phyloP scores from a whole-genome alignment of 2,113 vertebrate species.

The Delphinapterus leucas region DNA sequence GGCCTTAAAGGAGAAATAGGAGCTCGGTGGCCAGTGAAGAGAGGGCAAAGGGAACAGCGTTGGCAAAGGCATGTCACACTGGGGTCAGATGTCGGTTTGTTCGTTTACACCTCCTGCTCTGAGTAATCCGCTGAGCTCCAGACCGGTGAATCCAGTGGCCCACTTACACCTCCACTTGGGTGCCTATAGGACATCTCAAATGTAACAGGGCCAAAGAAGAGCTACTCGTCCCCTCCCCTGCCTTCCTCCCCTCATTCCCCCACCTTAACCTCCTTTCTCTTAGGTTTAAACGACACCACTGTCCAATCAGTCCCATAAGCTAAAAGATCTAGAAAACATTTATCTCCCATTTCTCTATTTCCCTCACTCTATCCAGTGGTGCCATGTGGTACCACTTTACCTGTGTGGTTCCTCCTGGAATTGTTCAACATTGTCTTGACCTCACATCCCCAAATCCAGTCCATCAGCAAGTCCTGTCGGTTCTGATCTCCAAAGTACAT shows the following conservation, averaged over 20 bases:
- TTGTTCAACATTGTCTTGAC: not conserved
- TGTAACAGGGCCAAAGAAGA: not conserved
- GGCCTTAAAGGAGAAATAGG: not conserved
- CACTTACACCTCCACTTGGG: not conserved
- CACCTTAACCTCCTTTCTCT: not conserved
- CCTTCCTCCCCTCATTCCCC: too few relatives aligned
- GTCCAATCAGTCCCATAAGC: not conserved
- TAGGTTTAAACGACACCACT: not conserved
- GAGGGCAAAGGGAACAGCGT: not conserved
- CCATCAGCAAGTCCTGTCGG: not conserved
- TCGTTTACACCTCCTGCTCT: not conserved
- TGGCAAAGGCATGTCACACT: not conserved
- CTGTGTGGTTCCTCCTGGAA: not conserved
- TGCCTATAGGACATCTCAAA: not conserved
- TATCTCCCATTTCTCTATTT: not conserved
- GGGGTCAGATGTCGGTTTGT: not conserved
- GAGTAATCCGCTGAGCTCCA: not conserved
- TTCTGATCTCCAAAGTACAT: not conserved
- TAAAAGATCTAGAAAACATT: not conserved
- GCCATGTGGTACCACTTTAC: not conserved
- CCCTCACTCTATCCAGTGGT: not conserved
- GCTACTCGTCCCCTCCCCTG: accelerated
- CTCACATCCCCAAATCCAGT: not conserved
- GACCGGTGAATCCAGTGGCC: not conserved
- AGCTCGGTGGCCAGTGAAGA: not conserved